Evolutionary conservation across 2,888 invertebrate species (phyloP).

Genomic region (Agrochola macilenta): DNA sequence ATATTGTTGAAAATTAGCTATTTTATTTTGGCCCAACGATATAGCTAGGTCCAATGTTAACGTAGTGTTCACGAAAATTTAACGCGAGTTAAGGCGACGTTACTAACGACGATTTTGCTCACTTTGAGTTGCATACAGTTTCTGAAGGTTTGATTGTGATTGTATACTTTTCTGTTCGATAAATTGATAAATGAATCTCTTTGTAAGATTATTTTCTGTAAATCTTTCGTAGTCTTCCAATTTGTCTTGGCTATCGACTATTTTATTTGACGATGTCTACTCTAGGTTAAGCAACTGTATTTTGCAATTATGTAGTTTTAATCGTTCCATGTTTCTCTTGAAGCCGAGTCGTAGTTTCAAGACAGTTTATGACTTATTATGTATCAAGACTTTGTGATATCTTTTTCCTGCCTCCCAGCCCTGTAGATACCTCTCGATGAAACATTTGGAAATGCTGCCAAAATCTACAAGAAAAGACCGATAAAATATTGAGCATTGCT

Average conservation of each 20-base stretch:
- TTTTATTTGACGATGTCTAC: conserved; percentile 30
- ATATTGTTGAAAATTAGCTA: conserved; percentile 88
- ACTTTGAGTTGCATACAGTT: conserved; percentile 63
- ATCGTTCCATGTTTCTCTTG: conserved; percentile 17
- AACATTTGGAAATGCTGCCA: conserved; percentile 11
- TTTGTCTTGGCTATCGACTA: conserved; percentile 28
- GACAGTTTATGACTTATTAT: conserved; percentile 11
- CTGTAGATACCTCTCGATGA: neutral
- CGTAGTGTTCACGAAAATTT: conserved; percentile 77
- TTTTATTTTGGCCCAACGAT: conserved; percentile 88
- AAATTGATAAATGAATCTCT: conserved; percentile 48
- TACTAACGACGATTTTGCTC: conserved; percentile 44
- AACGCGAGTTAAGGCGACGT: conserved; percentile 77
- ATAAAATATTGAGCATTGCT: conserved; percentile 1
- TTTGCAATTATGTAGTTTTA: conserved; percentile 54
- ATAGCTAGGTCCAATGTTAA: conserved; percentile 85
- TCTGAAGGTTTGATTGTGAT: conserved; percentile 52
- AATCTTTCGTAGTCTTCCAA: conserved; percentile 56
- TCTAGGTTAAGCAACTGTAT: conserved; percentile 44
- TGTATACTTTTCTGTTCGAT: conserved; percentile 31
- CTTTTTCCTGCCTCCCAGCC: conserved; percentile 4
- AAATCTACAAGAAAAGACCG: conserved; percentile 16
- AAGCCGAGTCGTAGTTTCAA: conserved; percentile 15
- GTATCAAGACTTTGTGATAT: conserved; percentile 46
- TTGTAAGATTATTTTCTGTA: conserved; percentile 33